A percentile compares a stretch with the other conserved stretches of the same genome.
These are phyloP conservation scores for Menidia beryllina DNA, from an alignment of 2,113 vertebrate genomes.

Conservation along the genomic window DNA sequence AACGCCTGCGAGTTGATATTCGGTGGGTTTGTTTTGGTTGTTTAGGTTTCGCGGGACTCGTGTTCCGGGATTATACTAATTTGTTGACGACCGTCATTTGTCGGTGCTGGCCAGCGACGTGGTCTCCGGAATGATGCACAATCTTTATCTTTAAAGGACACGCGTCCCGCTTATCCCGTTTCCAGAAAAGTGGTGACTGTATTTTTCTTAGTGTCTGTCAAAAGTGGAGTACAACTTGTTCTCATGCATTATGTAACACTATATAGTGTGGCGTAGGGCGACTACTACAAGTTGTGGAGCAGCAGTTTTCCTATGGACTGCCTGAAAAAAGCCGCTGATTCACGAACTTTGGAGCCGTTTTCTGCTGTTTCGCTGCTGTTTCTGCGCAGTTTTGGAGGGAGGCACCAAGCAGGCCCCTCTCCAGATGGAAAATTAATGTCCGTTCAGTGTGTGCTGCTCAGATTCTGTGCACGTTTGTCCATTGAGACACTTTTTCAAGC, in stretches of 20 bases:
- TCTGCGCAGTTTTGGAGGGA: constrained; percentile 31
- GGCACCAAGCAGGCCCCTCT: constrained; percentile 40
- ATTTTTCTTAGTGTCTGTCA: constrained; percentile 27
- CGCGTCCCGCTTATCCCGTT: background rate
- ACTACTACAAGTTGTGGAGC: constrained; percentile 75
- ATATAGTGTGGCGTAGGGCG: constrained; percentile 61
- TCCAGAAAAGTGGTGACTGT: background rate
- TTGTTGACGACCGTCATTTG: constrained; percentile 46
- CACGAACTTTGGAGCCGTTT: constrained; percentile 18
- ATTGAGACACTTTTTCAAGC: constrained; percentile 57
- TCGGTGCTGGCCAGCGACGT: background rate
- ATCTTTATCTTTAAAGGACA: constrained; percentile 3
- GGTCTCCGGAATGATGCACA: background rate
- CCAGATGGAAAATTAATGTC: constrained; percentile 54
- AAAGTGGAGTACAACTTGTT: constrained; percentile 76
- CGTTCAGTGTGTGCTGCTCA: constrained; percentile 41
- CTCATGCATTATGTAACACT: constrained; percentile 77
- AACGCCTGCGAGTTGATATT: constrained; percentile 23
- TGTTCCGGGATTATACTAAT: constrained; percentile 49
- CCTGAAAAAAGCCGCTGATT: constrained; percentile 33
- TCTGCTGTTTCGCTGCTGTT: constrained; percentile 30
- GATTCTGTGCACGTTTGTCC: constrained; percentile 60
- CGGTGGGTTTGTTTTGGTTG: background rate
- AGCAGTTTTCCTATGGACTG: constrained; percentile 44
- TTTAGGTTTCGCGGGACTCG: background rate